phyloP scores from a whole-genome alignment of 2,888 invertebrate genomes.

The Cheilosia pagana region DNA sequence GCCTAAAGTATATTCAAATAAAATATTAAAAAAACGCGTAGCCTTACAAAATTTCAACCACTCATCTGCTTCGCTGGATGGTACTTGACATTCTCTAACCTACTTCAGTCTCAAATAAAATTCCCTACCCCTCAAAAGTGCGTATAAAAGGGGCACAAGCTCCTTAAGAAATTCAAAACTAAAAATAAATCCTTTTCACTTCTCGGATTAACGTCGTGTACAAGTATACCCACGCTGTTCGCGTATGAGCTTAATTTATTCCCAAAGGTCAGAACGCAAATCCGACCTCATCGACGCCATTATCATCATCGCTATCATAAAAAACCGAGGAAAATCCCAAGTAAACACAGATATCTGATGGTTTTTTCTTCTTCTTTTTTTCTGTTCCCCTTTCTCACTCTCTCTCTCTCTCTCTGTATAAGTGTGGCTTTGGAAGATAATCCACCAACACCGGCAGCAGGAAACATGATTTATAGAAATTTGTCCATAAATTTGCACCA shows the following conservation, averaged over 20 bases:
- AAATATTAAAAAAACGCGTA: too few relatives aligned
- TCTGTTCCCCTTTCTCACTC: not conserved
- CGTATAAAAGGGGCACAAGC: not conserved
- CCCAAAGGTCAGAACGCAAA: constrained; percentile 71
- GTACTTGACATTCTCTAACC: not conserved
- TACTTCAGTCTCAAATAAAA: not conserved
- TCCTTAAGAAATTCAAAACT: constrained; percentile 1
- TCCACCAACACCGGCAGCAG: constrained; percentile 31
- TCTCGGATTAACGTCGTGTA: constrained; percentile 56
- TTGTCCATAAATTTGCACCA: constrained; percentile 73
- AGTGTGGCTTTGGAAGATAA: not conserved
- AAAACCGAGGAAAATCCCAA: constrained; percentile 28
- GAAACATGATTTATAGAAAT: constrained; percentile 73
- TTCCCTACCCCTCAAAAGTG: not conserved
- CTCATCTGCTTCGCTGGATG: too few relatives aligned
- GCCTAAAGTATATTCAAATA: too few relatives aligned
- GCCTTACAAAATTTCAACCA: too few relatives aligned
- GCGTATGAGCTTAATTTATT: constrained; percentile 69
- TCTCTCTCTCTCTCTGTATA: not conserved
- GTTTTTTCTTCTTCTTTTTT: not conserved
- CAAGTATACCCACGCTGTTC: not conserved
- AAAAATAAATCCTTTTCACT: constrained; percentile 69
- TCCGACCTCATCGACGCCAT: constrained; percentile 66
- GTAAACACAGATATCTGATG: constrained; percentile 58
- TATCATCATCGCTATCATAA: constrained; percentile 64